Conservation (phyloP, 2,113 vertebrate genomes). For the Collichthys lucidus region DNA sequence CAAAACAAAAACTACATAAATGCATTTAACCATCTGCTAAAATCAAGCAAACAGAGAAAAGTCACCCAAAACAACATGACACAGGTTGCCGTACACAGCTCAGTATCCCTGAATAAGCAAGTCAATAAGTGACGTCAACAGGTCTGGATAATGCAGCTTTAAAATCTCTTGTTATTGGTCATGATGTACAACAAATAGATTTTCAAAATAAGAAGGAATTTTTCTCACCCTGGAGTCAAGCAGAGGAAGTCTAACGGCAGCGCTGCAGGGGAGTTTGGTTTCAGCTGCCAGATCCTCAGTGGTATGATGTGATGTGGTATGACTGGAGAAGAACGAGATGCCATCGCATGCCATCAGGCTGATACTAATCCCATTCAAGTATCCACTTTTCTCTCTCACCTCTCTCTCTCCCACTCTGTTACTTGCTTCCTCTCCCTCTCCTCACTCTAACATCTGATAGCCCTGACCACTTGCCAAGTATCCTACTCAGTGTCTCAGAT, state of each 20-base stretch:
- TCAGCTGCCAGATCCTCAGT: constrained; percentile 41
- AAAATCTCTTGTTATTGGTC: constrained; percentile 1
- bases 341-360: constrained; percentile 35
- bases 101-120: background rate
- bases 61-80: background rate
- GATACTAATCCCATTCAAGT: constrained; percentile 41
- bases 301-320: constrained; percentile 39
- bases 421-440: constrained; percentile 17
- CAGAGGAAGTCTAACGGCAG: constrained; percentile 17
- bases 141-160: background rate
- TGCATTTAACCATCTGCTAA: background rate
- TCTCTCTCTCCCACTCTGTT: constrained; percentile 15
- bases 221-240: constrained; percentile 42
- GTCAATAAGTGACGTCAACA: constrained; percentile 2
- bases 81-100: background rate
- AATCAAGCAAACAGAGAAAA: background rate
- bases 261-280: constrained; percentile 20
- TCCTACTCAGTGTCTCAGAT: constrained; percentile 39
- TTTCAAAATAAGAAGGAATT: constrained; percentile 15
- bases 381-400: constrained; percentile 26
- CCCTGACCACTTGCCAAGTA: constrained; percentile 32
- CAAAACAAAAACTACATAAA: background rate
- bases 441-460: constrained; percentile 47
- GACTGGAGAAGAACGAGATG: constrained; percentile 45
- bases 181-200: background rate